A percentile compares a stretch with the other conserved stretches of the same genome.
These are phyloP conservation scores for Rhinella marina DNA, from an alignment of 2,797 vertebrate species.

Conservation along the genomic window DNA sequence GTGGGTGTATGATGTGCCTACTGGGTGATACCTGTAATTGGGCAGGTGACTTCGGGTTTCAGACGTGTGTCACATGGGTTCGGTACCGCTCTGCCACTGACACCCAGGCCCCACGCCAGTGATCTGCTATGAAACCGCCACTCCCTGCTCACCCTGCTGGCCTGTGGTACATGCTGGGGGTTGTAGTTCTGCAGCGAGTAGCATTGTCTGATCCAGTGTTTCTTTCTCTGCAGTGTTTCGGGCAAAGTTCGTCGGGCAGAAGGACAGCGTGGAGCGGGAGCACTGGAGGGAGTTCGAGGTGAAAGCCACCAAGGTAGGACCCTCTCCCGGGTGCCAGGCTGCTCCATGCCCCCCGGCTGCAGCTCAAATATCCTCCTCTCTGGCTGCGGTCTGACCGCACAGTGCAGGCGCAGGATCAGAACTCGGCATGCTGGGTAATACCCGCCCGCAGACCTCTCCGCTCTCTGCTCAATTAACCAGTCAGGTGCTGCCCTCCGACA, in stretches of 20 bases:
- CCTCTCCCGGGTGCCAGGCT: neutral
- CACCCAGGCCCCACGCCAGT: neutral
- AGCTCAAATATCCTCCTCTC: neutral
- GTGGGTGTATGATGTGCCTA: neutral
- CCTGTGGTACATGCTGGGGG: neutral
- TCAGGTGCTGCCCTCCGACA: neutral
- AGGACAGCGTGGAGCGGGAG: conserved; percentile 32
- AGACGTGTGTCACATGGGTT: neutral
- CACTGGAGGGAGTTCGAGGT: conserved; percentile 65
- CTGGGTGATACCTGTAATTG: neutral
- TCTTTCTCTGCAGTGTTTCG: conserved; percentile 67
- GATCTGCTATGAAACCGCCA: neutral
- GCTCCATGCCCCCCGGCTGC: neutral
- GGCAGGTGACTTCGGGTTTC: neutral
- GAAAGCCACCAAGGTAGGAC: conserved; percentile 71
- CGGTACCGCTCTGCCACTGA: neutral
- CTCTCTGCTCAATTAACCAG: neutral
- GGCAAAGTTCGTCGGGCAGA: conserved; percentile 67
- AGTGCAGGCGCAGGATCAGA: neutral
- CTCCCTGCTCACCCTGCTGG: neutral
- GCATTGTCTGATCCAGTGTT: neutral
- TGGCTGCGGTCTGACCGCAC: neutral
- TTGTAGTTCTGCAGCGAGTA: neutral
- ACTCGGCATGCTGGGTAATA: neutral
- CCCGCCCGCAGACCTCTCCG: neutral